Conservation (phyloP, 1,140 invertebrate genomes). For the Lucilia cuprina region DNA sequence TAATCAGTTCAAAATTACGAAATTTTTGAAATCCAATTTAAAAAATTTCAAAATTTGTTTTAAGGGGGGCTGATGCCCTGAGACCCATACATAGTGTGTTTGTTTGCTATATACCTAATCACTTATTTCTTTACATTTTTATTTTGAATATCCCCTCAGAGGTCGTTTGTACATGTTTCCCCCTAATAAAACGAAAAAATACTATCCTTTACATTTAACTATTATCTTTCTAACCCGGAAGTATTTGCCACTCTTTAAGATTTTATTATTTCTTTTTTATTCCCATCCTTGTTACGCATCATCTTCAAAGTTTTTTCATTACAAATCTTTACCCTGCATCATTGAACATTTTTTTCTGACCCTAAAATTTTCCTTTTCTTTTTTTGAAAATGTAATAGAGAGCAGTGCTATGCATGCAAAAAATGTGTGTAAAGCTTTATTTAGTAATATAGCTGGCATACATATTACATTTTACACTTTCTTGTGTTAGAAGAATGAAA, state of each 20-base stretch:
- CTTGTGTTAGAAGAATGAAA: neutral
- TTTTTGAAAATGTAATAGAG: neutral
- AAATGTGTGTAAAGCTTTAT: neutral
- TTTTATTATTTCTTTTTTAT: neutral
- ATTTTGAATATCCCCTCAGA: neutral
- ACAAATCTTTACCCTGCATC: neutral
- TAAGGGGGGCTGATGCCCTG: no score
- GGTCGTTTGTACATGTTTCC: neutral
- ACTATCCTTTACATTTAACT: no score
- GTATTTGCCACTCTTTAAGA: neutral
- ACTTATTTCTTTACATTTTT: no score
- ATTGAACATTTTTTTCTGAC: neutral
- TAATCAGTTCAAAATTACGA: no score
- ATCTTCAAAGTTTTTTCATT: no score
- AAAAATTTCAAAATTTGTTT: no score
- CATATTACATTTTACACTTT: slow-evolving; percentile 2
- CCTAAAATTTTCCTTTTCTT: neutral
- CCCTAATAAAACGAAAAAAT: no score
- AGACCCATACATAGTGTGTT: no score
- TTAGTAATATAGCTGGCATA: slow-evolving; percentile 2
- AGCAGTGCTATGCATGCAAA: neutral
- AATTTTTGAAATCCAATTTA: no score
- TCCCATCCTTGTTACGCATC: no score
- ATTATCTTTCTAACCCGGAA: neutral
- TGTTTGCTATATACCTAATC: no score